Percentiles rank a stretch among this genome's conserved stretches.
phyloP scores from a whole-genome alignment of 2,888 invertebrate genomes.

The Coelinius sp. region DNA sequence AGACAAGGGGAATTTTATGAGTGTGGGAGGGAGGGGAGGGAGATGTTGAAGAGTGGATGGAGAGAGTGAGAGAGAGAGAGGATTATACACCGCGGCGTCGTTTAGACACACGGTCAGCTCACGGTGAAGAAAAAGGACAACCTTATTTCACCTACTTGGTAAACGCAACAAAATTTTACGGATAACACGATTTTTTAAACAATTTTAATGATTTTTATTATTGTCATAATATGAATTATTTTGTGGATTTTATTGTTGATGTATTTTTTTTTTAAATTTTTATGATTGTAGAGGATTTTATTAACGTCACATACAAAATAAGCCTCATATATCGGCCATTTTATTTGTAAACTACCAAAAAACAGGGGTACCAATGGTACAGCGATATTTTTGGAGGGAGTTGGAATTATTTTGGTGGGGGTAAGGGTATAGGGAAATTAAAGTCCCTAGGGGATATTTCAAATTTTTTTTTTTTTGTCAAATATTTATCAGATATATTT shows the following conservation, averaged over 20 bases:
- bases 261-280: constrained; percentile 56
- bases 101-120: constrained; percentile 35
- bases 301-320: constrained; percentile 67
- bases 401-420: not conserved
- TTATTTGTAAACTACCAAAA: constrained; percentile 71
- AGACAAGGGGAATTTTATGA: too few relatives aligned
- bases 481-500: too few relatives aligned
- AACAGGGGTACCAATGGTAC: constrained; percentile 66
- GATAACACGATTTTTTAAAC: constrained; percentile 26
- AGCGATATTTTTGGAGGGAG: constrained; percentile 66
- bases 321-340: constrained; percentile 70
- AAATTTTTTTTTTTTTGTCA: not conserved
- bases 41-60: constrained; percentile 42
- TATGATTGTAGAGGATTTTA: constrained; percentile 59
- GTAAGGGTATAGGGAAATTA: not conserved
- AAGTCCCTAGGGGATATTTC: not conserved
- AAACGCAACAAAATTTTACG: constrained; percentile 58
- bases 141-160: constrained; percentile 57
- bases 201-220: not conserved
- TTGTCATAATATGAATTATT: not conserved
- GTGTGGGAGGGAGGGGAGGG: constrained; percentile 19
- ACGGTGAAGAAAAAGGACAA: constrained; percentile 54
- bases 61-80: constrained; percentile 22
- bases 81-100: constrained; percentile 25
- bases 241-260: not conserved